Evolutionary conservation across 2,888 invertebrate species (phyloP), one percentile per base, ranked within the genome.

Genomic region (Dromius quadrimaculatus): DNA sequence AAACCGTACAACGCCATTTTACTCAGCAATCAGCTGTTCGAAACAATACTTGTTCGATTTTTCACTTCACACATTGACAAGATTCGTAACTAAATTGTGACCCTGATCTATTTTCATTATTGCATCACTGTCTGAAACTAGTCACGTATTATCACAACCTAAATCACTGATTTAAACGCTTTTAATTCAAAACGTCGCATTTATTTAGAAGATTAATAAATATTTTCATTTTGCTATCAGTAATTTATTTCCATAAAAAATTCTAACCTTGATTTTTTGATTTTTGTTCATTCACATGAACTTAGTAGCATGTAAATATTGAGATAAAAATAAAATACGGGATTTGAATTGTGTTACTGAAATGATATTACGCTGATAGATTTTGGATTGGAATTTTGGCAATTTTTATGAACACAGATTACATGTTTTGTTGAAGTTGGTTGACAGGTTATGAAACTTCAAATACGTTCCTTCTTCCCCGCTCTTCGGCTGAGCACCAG

Each of bases 1-100:
- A 74, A 74, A 72, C 73, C 75, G 54, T 71, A 69, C 76, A 76
- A 77, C 79, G 80, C 81, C 81, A 81, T 81, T 78, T 80, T 80
- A 72, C 74, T 74, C 64, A 75, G 72, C 75, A 75, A 81, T 81
- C 81, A 80, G 81, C 81, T 81, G 81, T 79, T 79, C 75, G 50
- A 71, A 65, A 62, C 57, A 45, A 63, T 70, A 36, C 47, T 62
- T 62, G 73, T 64, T 71, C 71, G 71, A 71, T 71, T 64, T 57
- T 61, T 61, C 69, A 59, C 69, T 59, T 45, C 59, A 13, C 28
- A 15, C 1, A 23, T 41, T 71, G 68, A 57, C 57, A 68, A 68
- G 54, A 54, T 68, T 45, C 59, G 59, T 68, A 59, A 68, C 68
- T 59, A 57, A n/a, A 50, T 38, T 59, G 43, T 68, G 68, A 68